These are phyloP conservation scores for Clytia hemisphaerica DNA, from an alignment of 30 jellyfish, hydroid and myxozoan species.

Conservation along the genomic window DNA sequence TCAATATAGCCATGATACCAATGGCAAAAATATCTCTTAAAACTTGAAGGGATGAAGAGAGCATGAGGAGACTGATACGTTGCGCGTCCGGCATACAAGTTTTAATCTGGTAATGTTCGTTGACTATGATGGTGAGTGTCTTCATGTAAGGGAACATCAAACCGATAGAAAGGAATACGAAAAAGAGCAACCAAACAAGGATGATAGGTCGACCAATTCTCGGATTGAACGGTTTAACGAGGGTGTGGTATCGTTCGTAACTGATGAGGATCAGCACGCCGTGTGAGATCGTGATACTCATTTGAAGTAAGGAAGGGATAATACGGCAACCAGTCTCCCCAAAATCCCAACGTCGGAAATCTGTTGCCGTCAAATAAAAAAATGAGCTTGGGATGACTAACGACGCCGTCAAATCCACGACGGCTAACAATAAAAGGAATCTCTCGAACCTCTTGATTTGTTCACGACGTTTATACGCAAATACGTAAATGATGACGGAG, in stretches of 20 bases:
- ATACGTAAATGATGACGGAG: conserved; percentile 27
- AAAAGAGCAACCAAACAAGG: conserved; percentile 2
- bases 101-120: conserved; percentile 9
- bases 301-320: conserved; percentile 44
- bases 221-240: conserved; percentile 41
- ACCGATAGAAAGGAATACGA: conserved; percentile 19
- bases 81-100: conserved; percentile 49
- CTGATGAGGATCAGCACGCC: conserved; percentile 58
- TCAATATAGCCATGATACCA: conserved; percentile 1
- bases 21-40: conserved; percentile 40
- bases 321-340: conserved; percentile 64
- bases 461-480: conserved; percentile 17
- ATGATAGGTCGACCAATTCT: conserved; percentile 13
- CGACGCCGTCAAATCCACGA: conserved; percentile 40
- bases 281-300: conserved; percentile 57
- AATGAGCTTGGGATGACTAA: conserved; percentile 49
- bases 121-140: conserved; percentile 19
- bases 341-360: conserved; percentile 54
- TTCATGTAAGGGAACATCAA: conserved; percentile 48
- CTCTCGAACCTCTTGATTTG: conserved; percentile 30
- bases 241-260: conserved; percentile 34
- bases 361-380: conserved; percentile 48
- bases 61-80: neutral
- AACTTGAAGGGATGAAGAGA: conserved; percentile 21
- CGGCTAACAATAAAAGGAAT: conserved; percentile 30